Conservation (phyloP, 2,113 vertebrate species). For the Melozone crissalis region DNA sequence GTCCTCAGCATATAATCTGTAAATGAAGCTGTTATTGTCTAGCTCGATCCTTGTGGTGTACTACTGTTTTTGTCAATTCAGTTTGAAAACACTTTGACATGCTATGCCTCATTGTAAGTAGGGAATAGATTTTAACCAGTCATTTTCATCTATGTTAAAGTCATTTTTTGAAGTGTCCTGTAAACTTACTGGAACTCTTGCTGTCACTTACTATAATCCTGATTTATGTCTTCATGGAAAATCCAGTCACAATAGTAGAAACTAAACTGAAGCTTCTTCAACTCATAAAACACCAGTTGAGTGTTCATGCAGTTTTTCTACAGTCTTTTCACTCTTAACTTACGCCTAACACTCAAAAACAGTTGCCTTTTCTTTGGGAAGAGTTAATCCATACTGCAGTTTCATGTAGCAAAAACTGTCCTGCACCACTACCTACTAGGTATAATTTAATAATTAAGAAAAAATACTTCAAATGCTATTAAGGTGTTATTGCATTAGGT, state of each 20-base stretch:
- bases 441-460: neutral
- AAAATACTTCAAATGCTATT: neutral
- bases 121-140: neutral
- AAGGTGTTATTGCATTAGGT: neutral
- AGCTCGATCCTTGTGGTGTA: neutral
- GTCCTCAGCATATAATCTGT: neutral
- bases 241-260: neutral
- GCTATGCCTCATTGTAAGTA: neutral
- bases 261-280: neutral
- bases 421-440: neutral
- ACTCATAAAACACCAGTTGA: neutral
- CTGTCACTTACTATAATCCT: neutral
- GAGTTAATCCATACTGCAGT: neutral
- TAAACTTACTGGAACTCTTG: neutral
- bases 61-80: neutral
- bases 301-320: neutral
- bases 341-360: neutral
- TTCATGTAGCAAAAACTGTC: neutral
- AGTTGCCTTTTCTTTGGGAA: neutral
- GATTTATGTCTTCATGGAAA: neutral
- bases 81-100: neutral
- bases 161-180: neutral
- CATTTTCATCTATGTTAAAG: neutral
- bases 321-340: neutral
- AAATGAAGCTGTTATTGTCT: neutral